These are phyloP conservation scores for Tenebrosternarchus preto DNA, from an alignment of 2,113 vertebrate genomes.

Conservation along the genomic window DNA sequence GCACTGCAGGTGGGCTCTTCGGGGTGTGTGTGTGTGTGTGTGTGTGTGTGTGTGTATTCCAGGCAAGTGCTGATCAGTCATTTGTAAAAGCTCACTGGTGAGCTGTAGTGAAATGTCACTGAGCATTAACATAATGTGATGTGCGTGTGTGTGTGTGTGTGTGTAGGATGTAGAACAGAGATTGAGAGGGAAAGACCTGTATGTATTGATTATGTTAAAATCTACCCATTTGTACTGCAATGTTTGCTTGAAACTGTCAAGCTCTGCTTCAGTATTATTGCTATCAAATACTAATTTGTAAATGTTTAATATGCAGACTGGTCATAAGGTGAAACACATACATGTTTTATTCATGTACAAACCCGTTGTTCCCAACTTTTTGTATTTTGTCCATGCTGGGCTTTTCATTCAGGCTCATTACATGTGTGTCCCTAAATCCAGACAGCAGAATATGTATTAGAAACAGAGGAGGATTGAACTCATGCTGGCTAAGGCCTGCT, in stretches of 20 bases:
- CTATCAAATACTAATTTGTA: constrained; percentile 2
- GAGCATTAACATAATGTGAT: constrained; percentile 6
- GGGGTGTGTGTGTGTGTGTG: constrained; percentile 7
- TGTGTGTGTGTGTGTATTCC: constrained; percentile 8
- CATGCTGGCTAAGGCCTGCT: background rate
- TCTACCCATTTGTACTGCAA: constrained; percentile 4
- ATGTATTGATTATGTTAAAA: constrained; percentile 9
- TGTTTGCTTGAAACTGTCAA: background rate
- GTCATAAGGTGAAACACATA: background rate
- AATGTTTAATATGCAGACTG: constrained; percentile 6
- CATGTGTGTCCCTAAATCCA: background rate
- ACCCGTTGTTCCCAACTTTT: background rate
- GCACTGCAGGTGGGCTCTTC: constrained; percentile 15
- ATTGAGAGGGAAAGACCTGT: background rate
- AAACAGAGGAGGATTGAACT: background rate
- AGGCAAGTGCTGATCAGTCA: background rate
- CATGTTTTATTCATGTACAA: too few relatives aligned
- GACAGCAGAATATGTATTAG: background rate
- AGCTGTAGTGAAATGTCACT: constrained; percentile 39
- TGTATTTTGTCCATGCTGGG: background rate
- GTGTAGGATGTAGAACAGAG: background rate
- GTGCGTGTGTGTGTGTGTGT: background rate
- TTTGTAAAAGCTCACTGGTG: constrained; percentile 25
- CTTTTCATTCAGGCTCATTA: background rate
- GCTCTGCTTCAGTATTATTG: background rate